A percentile compares a stretch with the other conserved stretches of the same genome.
phyloP scores from a whole-genome alignment of 2,797 vertebrate genomes.

The Sebastes melanostomus region DNA sequence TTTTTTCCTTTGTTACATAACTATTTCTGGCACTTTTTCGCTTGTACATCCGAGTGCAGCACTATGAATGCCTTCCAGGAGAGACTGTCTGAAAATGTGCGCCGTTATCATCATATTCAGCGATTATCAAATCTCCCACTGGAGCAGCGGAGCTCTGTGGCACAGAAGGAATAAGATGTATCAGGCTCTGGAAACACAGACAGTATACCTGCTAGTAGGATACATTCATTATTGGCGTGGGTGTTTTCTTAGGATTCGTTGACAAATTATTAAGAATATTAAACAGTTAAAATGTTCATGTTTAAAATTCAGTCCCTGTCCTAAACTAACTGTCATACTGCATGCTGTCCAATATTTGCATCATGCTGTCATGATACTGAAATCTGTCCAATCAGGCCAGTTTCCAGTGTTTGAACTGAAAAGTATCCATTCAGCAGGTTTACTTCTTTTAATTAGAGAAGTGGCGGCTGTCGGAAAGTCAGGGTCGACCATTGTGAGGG shows the following conservation, averaged over 20 bases:
- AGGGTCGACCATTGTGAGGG: background rate
- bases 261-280: background rate
- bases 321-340: background rate
- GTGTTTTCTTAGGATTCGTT: background rate
- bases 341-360: slow-evolving; percentile 2
- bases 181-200: background rate
- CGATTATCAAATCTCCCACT: background rate
- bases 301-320: background rate
- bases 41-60: too few relatives aligned
- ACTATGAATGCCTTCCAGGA: background rate
- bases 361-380: slow-evolving; percentile 4
- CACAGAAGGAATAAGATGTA: background rate
- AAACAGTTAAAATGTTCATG: background rate
- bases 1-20: background rate
- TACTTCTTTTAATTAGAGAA: slow-evolving; percentile 50
- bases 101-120: background rate
- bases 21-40: background rate
- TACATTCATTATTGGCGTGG: background rate
- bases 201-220: background rate
- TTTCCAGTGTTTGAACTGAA: slow-evolving; percentile 39
- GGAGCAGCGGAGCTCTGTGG: background rate
- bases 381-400: slow-evolving; percentile 34
- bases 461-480: slow-evolving; percentile 6
- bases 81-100: background rate
- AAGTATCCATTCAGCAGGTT: slow-evolving; percentile 47